Evolutionary conservation across 1,140 invertebrate genomes (phyloP).

Genomic region (Coelopa frigida): DNA sequence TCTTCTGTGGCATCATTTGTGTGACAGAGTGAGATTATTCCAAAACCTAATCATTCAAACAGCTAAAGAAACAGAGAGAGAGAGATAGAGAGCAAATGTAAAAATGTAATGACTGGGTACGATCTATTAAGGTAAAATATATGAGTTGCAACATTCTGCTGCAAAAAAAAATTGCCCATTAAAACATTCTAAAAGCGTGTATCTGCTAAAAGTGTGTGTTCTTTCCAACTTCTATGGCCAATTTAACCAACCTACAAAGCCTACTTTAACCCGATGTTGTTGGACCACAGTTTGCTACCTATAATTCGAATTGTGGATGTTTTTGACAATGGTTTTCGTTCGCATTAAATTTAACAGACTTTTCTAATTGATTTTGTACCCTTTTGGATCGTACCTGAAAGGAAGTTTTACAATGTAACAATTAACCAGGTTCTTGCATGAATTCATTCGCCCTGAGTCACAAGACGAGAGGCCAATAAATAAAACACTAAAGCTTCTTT

Average conservation of each 20-base stretch:
- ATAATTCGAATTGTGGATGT: neutral
- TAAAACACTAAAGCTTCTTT: no score
- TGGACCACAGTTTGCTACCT: neutral
- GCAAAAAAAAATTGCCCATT: no score
- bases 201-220: no score
- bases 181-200: no score
- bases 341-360: neutral
- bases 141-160: no score
- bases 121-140: conserved; percentile 44
- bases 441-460: conserved; percentile 1
- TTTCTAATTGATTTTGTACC: conserved; percentile 18
- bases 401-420: conserved; percentile 13
- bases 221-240: no score
- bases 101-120: conserved; percentile 32
- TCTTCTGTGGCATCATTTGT: no score
- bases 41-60: no score
- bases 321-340: neutral
- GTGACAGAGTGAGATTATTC: neutral
- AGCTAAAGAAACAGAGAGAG: neutral
- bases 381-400: conserved; percentile 46
- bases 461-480: no score
- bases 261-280: conserved; percentile 1
- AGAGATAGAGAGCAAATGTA: conserved; percentile 2
- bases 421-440: no score
- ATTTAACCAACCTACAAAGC: conserved; percentile 1